A percentile compares a stretch with the other conserved stretches of the same genome.
These are phyloP conservation scores for Bryconaethiops microstoma DNA, from an alignment of 2,797 vertebrate genomes.

Conservation along the genomic window DNA sequence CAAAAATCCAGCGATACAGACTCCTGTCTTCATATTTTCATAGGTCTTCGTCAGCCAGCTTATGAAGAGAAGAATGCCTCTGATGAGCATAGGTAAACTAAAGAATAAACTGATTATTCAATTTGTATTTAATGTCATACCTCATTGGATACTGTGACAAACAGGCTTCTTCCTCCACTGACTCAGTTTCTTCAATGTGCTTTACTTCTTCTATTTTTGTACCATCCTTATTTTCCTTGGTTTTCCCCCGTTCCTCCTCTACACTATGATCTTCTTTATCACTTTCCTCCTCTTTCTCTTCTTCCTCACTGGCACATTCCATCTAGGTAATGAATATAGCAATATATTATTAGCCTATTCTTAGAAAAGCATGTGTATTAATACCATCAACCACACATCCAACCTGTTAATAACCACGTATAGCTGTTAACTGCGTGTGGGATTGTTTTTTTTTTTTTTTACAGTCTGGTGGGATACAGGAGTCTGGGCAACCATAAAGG, in stretches of 20 bases:
- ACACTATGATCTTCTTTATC: neutral
- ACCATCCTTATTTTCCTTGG: neutral
- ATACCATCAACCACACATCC: too few relatives aligned
- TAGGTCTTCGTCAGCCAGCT: slow-evolving; percentile 8
- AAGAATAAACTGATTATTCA: neutral
- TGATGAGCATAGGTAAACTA: neutral
- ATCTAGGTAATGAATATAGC: neutral
- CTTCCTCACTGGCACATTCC: neutral
- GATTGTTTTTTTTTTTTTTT: too few relatives aligned
- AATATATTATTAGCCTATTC: neutral
- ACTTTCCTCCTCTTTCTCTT: neutral
- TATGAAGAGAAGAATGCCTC: neutral
- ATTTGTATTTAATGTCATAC: neutral
- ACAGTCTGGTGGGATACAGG: too few relatives aligned
- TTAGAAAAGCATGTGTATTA: too few relatives aligned
- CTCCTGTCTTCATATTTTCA: slow-evolving; percentile 4
- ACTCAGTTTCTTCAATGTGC: too few relatives aligned
- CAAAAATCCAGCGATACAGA: slow-evolving; percentile 7
- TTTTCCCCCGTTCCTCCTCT: neutral
- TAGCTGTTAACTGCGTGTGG: too few relatives aligned
- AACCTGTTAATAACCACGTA: too few relatives aligned
- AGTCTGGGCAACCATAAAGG: too few relatives aligned
- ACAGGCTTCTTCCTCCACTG: neutral
- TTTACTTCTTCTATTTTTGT: neutral
- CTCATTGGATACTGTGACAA: neutral